A percentile compares a stretch with the other conserved stretches of the same genome.
phyloP scores from a whole-genome alignment of 2,113 vertebrate genomes.

The Lophotis ruficrista region DNA sequence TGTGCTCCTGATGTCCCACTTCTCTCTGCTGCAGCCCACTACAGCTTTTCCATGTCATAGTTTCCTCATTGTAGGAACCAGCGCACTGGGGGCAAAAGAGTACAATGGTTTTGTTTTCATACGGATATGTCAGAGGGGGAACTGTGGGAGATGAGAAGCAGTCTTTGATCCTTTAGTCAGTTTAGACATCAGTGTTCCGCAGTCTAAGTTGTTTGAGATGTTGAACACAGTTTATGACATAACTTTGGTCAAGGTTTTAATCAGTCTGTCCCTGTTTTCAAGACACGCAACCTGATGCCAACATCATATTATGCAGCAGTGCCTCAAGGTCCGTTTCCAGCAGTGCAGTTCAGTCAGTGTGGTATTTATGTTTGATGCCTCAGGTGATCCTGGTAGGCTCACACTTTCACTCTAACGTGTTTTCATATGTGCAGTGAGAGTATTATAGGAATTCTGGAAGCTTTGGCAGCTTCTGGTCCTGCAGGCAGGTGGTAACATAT shows the following conservation, averaged over 20 bases:
- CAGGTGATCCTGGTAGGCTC: background rate
- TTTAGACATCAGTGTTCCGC: background rate
- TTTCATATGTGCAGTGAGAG: background rate
- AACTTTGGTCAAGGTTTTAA: background rate
- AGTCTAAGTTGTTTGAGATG: background rate
- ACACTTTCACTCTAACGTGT: background rate
- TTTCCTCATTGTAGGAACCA: background rate
- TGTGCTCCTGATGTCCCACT: fast-evolving
- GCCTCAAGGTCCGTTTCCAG: background rate
- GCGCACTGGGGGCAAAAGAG: fast-evolving
- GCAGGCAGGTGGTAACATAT: background rate
- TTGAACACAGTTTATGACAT: background rate
- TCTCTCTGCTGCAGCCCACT: fast-evolving
- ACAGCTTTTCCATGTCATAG: background rate
- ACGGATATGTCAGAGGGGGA: background rate
- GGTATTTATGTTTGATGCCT: background rate
- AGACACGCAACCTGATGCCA: fast-evolving
- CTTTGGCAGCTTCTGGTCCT: background rate
- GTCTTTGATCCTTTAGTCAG: background rate
- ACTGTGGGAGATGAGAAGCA: background rate
- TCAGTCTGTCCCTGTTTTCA: background rate
- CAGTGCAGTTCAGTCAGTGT: background rate
- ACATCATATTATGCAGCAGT: background rate
- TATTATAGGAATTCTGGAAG: background rate
- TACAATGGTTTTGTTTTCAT: background rate